phyloP scores from a whole-genome alignment of 2,797 vertebrate species.

The Tapera naevia region DNA sequence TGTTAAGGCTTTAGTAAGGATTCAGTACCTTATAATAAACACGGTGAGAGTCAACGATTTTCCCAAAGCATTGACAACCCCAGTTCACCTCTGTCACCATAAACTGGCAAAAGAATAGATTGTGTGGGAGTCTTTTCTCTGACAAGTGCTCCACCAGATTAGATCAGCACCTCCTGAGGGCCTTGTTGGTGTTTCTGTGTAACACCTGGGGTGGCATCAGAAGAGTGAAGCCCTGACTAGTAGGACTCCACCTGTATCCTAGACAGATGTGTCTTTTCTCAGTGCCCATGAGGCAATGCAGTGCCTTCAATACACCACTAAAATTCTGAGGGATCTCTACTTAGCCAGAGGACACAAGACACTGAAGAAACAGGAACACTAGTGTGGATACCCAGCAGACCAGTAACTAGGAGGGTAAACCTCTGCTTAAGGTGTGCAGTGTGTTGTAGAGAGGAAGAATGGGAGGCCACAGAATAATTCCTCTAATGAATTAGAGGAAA shows the following conservation, averaged over 20 bases:
- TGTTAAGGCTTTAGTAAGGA: not conserved
- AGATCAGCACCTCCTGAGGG: not conserved
- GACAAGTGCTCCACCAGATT: not conserved
- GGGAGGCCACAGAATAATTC: not conserved
- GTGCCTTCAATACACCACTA: not conserved
- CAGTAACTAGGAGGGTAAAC: not conserved
- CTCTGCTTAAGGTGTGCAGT: not conserved
- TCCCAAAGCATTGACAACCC: not conserved
- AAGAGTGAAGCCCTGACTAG: not conserved
- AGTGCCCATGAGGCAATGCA: not conserved
- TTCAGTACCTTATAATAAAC: not conserved
- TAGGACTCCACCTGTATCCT: not conserved
- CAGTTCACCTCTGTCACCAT: not conserved
- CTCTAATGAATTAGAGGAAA: not conserved
- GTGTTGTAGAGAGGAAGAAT: not conserved
- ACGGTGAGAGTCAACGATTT: not conserved
- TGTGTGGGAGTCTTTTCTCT: not conserved
- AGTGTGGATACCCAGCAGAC: not conserved
- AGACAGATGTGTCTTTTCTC: not conserved
- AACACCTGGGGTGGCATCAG: not conserved
- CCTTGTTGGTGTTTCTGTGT: not conserved
- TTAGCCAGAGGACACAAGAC: not conserved
- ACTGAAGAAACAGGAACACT: not conserved
- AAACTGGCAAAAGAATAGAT: not conserved
- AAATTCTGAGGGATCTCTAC: not conserved